phyloP scores from a whole-genome alignment of 35 echinoderm and acorn worm species.

The Patiria miniata region DNA sequence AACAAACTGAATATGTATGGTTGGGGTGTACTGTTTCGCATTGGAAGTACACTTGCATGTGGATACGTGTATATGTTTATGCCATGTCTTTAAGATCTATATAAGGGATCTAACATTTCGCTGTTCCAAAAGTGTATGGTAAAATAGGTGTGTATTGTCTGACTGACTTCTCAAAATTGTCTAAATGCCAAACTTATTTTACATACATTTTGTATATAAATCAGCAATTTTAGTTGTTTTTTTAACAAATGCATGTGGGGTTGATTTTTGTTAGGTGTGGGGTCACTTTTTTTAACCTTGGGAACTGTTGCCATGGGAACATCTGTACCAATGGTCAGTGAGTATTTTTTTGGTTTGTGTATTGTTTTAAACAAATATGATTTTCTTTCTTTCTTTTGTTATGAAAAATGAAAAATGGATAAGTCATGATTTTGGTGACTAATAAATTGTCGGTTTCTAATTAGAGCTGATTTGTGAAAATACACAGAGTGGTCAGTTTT shows the following conservation, averaged over 20 bases:
- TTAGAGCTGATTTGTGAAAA: background rate
- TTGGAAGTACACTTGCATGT: no score
- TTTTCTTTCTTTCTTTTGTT: no score
- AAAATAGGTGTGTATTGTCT: background rate
- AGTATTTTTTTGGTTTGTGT: background rate
- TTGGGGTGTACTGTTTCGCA: no score
- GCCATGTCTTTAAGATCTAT: no score
- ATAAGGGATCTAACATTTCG: no score
- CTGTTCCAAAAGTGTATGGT: no score
- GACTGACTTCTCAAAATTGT: conserved; percentile 18
- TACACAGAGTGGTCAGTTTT: no score
- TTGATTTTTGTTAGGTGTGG: background rate
- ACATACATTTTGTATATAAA: conserved; percentile 20
- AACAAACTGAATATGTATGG: no score
- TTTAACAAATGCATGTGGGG: background rate
- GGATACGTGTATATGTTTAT: no score
- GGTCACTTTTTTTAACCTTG: background rate
- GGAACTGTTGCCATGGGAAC: background rate
- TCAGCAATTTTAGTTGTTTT: background rate
- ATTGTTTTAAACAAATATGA: no score
- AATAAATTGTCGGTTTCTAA: conserved; percentile 18
- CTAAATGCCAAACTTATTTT: conserved; percentile 11
- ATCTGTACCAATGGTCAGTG: background rate
- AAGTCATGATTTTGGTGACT: conserved; percentile 18
- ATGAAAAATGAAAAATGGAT: background rate